These are phyloP conservation scores for Platichthys flesus DNA, from an alignment of 2,113 vertebrate genomes.

Conservation along the genomic window DNA sequence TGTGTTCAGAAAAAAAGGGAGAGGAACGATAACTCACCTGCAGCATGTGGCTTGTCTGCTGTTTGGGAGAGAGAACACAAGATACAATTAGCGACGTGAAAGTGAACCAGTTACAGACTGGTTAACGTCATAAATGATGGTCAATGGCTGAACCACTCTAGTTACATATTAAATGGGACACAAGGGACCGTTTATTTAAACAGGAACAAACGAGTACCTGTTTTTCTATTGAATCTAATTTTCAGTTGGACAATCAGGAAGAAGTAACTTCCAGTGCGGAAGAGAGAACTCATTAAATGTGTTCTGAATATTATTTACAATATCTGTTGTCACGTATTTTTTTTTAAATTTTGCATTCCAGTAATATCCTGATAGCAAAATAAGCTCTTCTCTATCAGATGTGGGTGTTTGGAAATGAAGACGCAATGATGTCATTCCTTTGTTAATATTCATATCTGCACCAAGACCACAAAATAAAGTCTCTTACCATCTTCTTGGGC, in stretches of 20 bases:
- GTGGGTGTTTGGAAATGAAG: not conserved
- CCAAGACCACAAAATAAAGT: conserved; percentile 5
- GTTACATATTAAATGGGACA: not conserved
- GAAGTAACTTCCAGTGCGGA: not conserved
- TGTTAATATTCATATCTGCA: not conserved
- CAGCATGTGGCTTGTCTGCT: not conserved
- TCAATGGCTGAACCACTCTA: not conserved
- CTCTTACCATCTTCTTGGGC: conserved; percentile 54
- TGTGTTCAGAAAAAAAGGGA: conserved; percentile 23
- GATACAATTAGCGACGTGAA: conserved; percentile 24
- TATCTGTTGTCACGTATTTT: conserved; percentile 25
- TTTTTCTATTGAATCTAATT: not conserved
- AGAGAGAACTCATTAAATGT: not conserved
- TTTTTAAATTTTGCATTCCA: conserved; percentile 29
- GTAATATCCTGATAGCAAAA: conserved; percentile 50
- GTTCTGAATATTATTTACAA: not conserved
- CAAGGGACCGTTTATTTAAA: not conserved
- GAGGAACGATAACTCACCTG: conserved; percentile 56
- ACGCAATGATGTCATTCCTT: not conserved
- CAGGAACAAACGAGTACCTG: not conserved
- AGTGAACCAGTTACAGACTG: not conserved
- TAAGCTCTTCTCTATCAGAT: not conserved
- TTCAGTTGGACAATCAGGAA: not conserved
- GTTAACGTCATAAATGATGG: not conserved
- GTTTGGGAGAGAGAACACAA: conserved; percentile 21